Base-by-base conservation (phyloP, 2,797 vertebrate genomes). In the Acridotheres tristis region DNA sequence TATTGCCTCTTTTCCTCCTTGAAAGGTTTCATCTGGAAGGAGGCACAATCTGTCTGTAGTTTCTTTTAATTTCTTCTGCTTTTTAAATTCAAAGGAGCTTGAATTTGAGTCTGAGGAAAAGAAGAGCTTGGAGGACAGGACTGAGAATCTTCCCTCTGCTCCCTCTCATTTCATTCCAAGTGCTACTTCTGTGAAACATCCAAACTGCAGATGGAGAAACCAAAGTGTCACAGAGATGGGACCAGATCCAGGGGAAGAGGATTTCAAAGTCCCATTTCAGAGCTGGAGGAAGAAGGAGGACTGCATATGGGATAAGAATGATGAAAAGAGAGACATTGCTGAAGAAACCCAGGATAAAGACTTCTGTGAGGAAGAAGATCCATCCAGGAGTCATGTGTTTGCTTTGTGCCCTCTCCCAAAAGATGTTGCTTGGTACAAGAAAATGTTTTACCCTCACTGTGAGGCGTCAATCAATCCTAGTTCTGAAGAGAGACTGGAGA, bases 71-170 rank as follows among this genome's bases (percentile, higher is more conserved):
- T 84, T 89, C 40, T 93, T 94, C 85, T 92, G 59, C 68, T 93
- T 96, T 95, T 97, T 94, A 59, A 95, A 93, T 96, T 92, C 79
- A 79, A 97, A 98, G 98, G 98, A 97, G 25, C 76, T 97, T 53
- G 95, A 97, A 86, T 83, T 94, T 40, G 92, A 92, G 15, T 59
- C 34, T 69, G 97, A 96, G 77, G 88, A 96, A 72, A 95, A 96
- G 38, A 61, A 89, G 32, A 94, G 71, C 57, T 92, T 81, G 20
- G 96, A 94, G 53, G 94, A 96, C 40, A 76, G 65, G 65, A 66
- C 82, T 75, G 89, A 87, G 73, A 85, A 29, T 36, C 42, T 83
- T 66, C 75, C 55, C 25, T 54, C 61, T 80, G 57, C 67, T 91
- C 62, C 74, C 51, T 92, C 83, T 94, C 62, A 27, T 69, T 93